Base-by-base conservation (phyloP, 2,113 vertebrate species). In the Melanerpes aurifrons region DNA sequence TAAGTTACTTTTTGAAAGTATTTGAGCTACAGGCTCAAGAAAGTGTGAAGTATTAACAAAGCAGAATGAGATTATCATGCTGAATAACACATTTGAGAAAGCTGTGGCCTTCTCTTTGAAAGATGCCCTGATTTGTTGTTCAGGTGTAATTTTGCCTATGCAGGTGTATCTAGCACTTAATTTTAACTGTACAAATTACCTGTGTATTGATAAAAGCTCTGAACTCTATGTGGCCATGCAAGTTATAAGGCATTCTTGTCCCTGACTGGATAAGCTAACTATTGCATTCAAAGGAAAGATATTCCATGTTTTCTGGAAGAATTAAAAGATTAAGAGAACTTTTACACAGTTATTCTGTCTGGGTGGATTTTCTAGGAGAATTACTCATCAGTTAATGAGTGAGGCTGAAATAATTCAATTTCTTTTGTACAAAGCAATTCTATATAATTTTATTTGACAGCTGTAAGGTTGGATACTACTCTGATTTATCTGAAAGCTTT, bases 401-500 rank as follows among this genome's bases (percentile, higher is more conserved):
- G 76, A 90, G 31, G 25, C 13, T 54, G 28, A 59, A 67, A 73
- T 92, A 0, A 85, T 50, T 82, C 73, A 3, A 71, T 82, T 87
- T 48, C 40, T 82, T 71, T 89, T 40, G 48, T 71, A n/a, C 19
- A 50, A 77, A 92, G 48, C 32, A 68, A 25, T 77, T 93, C 58
- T 58, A 1, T 71, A 22, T 70, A 1, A 32, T 61, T 94, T 92
- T 90, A 50, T 61, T 75, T 85, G 48, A 63, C 53, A 74, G 3
- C 59, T 82, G 19, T 82, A 61, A 89, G 61, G 72, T 45, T 82
- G 32, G 47, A 63, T 94, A 21, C 22, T 91, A 25, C 43, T 91
- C 73, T 82, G 48, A 45, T 87, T 88, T 87, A 82, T 57, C 37
- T 78, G 50, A 74, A 85, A 87, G 71, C 29, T 89, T 85, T 82